Conservation (phyloP, 2,113 vertebrate genomes). For the Eulemur rufifrons region DNA sequence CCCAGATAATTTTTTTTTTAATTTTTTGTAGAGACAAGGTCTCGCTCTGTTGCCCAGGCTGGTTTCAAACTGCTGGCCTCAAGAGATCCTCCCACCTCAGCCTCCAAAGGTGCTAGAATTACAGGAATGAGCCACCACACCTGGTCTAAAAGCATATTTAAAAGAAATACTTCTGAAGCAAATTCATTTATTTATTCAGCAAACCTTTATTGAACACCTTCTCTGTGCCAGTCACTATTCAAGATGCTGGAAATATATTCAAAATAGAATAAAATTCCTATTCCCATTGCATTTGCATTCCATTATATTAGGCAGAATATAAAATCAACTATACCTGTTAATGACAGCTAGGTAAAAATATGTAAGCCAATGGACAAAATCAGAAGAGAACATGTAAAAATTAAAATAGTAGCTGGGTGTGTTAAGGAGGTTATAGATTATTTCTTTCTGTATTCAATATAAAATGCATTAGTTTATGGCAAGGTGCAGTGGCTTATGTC, state of each 20-base stretch:
- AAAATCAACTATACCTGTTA: neutral
- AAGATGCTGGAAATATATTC: neutral
- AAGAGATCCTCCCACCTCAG: too few relatives aligned
- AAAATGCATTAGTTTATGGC: neutral
- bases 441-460: neutral
- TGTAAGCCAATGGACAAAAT: neutral
- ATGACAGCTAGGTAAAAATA: neutral
- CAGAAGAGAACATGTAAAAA: slow-evolving; percentile 21
- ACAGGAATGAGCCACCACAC: too few relatives aligned
- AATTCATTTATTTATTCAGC: neutral
- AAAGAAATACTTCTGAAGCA: neutral
- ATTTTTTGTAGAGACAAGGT: too few relatives aligned
- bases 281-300: neutral
- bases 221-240: neutral
- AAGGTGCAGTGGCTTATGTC: too few relatives aligned
- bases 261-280: neutral
- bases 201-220: neutral
- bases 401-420: neutral
- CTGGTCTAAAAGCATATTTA: neutral
- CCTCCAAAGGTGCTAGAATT: too few relatives aligned
- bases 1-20: too few relatives aligned
- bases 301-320: neutral
- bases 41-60: too few relatives aligned
- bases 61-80: too few relatives aligned
- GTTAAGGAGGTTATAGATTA: neutral